These are phyloP conservation scores for Syndactyla subalaris DNA, from an alignment of 2,797 vertebrate species.

Conservation along the genomic window DNA sequence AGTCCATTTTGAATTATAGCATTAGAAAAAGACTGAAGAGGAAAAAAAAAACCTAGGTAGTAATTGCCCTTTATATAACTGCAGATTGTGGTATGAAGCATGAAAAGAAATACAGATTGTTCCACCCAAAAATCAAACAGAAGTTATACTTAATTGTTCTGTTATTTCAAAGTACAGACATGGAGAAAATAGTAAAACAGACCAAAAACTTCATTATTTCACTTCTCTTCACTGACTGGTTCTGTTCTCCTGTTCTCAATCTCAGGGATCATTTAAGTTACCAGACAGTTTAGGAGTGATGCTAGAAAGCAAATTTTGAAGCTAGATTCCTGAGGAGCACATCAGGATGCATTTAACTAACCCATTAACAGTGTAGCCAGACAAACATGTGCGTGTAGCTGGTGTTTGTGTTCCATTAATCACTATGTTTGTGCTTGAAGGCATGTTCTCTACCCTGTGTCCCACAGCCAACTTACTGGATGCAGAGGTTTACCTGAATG, in stretches of 20 bases:
- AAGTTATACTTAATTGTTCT: neutral
- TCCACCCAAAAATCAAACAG: neutral
- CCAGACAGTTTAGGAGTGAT: neutral
- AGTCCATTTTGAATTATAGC: neutral
- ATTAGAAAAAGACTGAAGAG: neutral
- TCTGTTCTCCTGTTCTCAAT: neutral
- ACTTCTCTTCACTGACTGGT: neutral
- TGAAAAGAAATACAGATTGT: neutral
- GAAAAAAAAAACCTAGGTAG: accelerated
- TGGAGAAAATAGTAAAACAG: neutral
- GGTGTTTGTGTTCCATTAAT: accelerated
- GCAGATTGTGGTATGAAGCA: neutral
- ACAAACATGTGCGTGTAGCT: neutral
- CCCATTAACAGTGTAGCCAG: neutral
- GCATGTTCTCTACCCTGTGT: neutral
- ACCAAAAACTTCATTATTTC: neutral
- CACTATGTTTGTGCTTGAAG: too few relatives aligned
- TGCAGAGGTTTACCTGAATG: neutral
- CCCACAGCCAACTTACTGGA: neutral
- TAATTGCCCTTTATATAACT: neutral
- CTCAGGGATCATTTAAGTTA: neutral
- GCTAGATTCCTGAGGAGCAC: neutral
- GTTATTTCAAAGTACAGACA: neutral
- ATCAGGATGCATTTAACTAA: neutral
- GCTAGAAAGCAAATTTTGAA: neutral